phyloP scores from a whole-genome alignment of 2,113 vertebrate genomes.

The Sinocyclocheilus anshuiensis region DNA sequence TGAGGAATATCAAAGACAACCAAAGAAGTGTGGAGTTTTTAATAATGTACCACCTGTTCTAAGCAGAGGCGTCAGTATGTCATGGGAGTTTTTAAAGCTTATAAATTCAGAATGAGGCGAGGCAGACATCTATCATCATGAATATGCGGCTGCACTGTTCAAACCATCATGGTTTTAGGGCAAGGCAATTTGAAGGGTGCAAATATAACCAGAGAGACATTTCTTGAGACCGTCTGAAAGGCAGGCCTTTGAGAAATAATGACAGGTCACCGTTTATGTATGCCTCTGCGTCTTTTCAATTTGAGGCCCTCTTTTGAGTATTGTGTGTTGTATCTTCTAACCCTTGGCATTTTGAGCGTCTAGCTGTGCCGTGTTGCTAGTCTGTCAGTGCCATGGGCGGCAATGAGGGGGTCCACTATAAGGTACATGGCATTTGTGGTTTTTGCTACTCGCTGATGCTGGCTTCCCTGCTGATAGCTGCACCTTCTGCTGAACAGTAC shows the following conservation, averaged over 20 bases:
- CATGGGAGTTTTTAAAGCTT: conserved; percentile 45
- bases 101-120: conserved; percentile 54
- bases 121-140: conserved; percentile 52
- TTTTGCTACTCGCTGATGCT: conserved; percentile 5
- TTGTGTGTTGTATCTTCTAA: conserved; percentile 20
- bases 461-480: neutral
- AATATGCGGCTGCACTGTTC: conserved; percentile 31
- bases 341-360: conserved; percentile 11
- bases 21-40: conserved; percentile 85
- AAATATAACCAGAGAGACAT: conserved; percentile 35
- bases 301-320: neutral
- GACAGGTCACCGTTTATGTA: conserved; percentile 39
- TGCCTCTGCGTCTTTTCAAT: conserved; percentile 26
- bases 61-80: conserved; percentile 45
- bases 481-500: neutral
- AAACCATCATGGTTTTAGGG: conserved; percentile 35
- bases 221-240: conserved; percentile 25
- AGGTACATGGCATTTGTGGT: conserved; percentile 9
- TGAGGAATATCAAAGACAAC: conserved; percentile 88
- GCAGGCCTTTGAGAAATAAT: conserved; percentile 38
- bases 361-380: conserved; percentile 11
- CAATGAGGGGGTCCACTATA: conserved; percentile 18
- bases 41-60: conserved; percentile 81
- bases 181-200: conserved; percentile 43
- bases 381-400: conserved; percentile 31